Conservation (phyloP, 2,797 vertebrate genomes). For the Hafferia zeledoni region DNA sequence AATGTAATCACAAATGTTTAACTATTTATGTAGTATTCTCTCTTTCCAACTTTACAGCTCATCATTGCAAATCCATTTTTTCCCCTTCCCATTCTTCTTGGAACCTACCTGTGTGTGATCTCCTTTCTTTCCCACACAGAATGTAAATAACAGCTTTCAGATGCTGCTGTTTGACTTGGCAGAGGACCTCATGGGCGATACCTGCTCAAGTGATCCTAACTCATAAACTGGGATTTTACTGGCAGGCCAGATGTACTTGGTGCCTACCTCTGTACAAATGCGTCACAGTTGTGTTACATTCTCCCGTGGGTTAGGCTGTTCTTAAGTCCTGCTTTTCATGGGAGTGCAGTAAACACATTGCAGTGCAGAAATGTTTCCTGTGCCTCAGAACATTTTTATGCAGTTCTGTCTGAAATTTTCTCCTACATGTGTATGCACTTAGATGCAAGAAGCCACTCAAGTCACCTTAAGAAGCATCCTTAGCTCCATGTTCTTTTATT, state of each 20-base stretch:
- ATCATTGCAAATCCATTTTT: neutral
- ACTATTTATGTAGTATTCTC: neutral
- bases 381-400: neutral
- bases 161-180: neutral
- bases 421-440: neutral
- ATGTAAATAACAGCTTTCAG: conserved; percentile 2
- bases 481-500: neutral
- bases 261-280: neutral
- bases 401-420: neutral
- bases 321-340: neutral
- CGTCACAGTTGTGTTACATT: neutral
- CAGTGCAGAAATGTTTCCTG: neutral
- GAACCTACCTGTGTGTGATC: neutral
- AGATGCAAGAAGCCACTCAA: neutral
- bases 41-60: neutral
- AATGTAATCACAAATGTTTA: neutral
- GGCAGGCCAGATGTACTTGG: neutral
- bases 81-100: neutral
- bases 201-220: neutral
- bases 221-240: neutral
- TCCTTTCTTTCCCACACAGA: neutral
- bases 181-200: neutral
- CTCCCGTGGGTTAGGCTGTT: neutral
- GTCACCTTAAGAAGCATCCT: neutral
- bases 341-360: neutral